Base-by-base conservation (phyloP, 2,113 vertebrate species). In the Haplotaxodon microlepis region DNA sequence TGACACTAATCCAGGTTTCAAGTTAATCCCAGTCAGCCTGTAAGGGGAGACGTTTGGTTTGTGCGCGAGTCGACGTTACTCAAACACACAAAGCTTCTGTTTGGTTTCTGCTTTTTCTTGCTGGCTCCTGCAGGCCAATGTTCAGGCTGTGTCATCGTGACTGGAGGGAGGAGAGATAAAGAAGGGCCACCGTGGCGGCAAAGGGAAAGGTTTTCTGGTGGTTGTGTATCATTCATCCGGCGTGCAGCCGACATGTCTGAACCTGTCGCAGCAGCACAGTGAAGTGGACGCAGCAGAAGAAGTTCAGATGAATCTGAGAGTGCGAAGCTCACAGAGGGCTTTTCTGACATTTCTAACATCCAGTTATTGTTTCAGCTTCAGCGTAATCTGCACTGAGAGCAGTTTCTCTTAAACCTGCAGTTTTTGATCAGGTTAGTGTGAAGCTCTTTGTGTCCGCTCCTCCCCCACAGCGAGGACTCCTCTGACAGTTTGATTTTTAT, bases 401-500 rank as follows among this genome's bases (percentile, higher is more conserved):
- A 7, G 40, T 31, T 78, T 50, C 71, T 78, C 24, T 31, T 8
- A 31, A 78, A 78, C 24, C 71, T 50, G 71, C 42, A 8, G 42
- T 12, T 50, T 76, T 31, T 29, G 1, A 47, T 73, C 40, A 7
- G 21, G 21, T 73, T 73, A 1, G 69, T 7, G 8, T 76, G 69
- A 45, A 47, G 69, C 69, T 47, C 24, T 47, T 47, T 19, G 71
- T 29, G 27, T 27, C 51, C 2, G 6, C 34, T 57, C 79, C 34
- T 57, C 79, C 53, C 36, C 79, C 51, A 56, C 79, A 81, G 7
- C 5, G 3, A 42, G 79, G 79, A 12, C 42, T 78, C 71, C 45
- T 78, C 71, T 78, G 24, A 78, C 79, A 56, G 79, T 40, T 56
- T 42, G 51, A 57, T 56, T 27, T 57, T 81, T 40, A 81, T 81